Evolutionary conservation across 2,888 invertebrate species (phyloP).

Genomic region (Oegoconia quadripuncta): DNA sequence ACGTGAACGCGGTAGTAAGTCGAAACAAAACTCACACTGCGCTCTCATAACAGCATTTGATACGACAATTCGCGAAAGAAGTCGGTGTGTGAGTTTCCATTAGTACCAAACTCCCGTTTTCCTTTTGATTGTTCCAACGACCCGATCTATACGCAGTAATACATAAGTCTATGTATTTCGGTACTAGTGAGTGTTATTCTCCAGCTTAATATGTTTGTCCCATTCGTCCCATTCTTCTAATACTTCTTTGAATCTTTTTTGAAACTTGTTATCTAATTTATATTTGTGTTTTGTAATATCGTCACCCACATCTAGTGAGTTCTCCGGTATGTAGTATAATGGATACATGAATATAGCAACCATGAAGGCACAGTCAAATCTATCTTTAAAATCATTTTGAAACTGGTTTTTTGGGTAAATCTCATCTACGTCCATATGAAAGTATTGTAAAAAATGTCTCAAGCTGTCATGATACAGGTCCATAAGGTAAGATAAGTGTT

Average conservation of each 20-base stretch:
- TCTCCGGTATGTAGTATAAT: constrained; percentile 36
- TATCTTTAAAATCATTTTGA: constrained; percentile 34
- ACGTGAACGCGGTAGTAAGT: no score
- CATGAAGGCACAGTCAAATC: constrained; percentile 41
- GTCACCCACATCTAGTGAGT: constrained; percentile 29
- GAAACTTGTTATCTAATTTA: constrained; percentile 28
- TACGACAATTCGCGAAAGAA: no score
- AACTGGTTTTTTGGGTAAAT: constrained; percentile 37
- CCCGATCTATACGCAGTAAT: no score
- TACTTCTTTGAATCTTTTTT: constrained; percentile 30
- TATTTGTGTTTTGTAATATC: constrained; percentile 22
- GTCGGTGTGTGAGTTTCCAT: no score
- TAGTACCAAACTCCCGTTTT: no score
- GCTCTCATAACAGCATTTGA: no score
- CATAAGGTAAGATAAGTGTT: constrained; percentile 35
- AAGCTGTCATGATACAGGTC: constrained; percentile 39
- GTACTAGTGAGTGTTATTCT: no score
- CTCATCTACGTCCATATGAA: constrained; percentile 31
- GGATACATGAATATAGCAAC: constrained; percentile 28
- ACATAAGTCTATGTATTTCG: no score
- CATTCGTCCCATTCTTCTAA: constrained; percentile 34
- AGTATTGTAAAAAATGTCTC: constrained; percentile 33
- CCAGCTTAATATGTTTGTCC: no score
- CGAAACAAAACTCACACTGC: no score
- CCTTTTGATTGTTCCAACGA: no score